Base-by-base conservation (phyloP, 2,888 invertebrate species). In the Heteromyza rotundicornis region DNA sequence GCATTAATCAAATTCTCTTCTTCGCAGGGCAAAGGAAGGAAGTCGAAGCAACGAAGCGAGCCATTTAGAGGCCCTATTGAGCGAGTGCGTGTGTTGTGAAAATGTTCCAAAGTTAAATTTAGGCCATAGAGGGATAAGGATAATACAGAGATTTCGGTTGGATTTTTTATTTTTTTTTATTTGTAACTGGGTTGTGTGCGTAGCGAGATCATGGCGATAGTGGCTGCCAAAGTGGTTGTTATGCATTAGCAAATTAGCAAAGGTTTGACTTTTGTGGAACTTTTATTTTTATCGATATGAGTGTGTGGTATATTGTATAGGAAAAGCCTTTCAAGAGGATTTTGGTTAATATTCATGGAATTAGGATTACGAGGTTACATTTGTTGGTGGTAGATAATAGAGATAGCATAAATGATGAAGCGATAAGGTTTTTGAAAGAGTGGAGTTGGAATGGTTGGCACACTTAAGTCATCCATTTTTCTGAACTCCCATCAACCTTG, bases 1-100 rank as follows among this genome's bases (percentile, higher is more conserved):
- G 82, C 83, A 83, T 83, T 83, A 83, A 83, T 83, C 83, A 83
- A 83, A 82, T 80, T 81, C 81, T 75, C 80, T 79, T 78, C 75
- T 81, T 77, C 73, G 74, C 69, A 68, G 64, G 62, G 65, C 68
- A 68, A 35, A 12, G 10, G 20, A 5, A 17, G 22, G 27, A 52
- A 52, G 27, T n/a, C 16, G 53, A 44, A 44, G 19, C 55, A 47
- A 35, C 7, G 49, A 7, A 32, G n/a, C 16, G 24, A 27, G 27
- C 27, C 27, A 10, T 27, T 27, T 27, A 5, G 27, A 27, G n/a
- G n/a, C n/a, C n/a, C n/a, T n/a, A n/a, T n/a, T n/a, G n/a, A n/a
- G 12, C 32, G 32, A 32, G 32, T 32, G 32, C n/a, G 22, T 19
- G n/a, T 54, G 14, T 32, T 56, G 5, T 7, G 16, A 40, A n/a